A percentile compares a stretch with the other conserved stretches of the same genome.
These are phyloP conservation scores for Drosophila sp. DNA, from an alignment of 1,140 invertebrate genomes.

Conservation along the genomic window DNA sequence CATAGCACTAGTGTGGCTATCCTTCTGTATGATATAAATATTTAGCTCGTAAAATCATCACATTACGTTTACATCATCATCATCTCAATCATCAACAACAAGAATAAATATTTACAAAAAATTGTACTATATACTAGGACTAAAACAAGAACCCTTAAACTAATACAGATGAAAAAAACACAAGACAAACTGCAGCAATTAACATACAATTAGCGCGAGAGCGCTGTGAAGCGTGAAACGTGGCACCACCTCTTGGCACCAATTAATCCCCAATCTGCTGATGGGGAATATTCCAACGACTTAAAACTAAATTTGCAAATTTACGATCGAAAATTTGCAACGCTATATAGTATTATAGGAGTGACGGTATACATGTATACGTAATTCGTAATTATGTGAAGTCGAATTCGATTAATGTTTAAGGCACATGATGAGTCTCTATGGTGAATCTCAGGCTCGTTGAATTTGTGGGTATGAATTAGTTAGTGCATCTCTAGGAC, in stretches of 20 bases:
- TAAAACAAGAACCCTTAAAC: slow-evolving; percentile 47
- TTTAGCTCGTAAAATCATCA: slow-evolving; percentile 76
- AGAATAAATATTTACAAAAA: slow-evolving; percentile 80
- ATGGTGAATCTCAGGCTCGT: slow-evolving; percentile 73
- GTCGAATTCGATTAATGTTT: slow-evolving; percentile 71
- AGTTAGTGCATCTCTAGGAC: slow-evolving; percentile 84
- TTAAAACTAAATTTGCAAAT: slow-evolving; percentile 66
- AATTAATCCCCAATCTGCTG: slow-evolving; percentile 46
- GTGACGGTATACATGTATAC: slow-evolving; percentile 42
- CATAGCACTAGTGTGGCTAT: slow-evolving; percentile 7
- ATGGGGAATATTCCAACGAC: slow-evolving; percentile 60
- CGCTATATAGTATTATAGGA: slow-evolving; percentile 19
- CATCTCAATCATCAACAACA: slow-evolving; percentile 65
- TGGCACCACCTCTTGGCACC: slow-evolving; percentile 45
- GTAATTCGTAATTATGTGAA: slow-evolving; percentile 55
- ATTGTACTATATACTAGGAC: slow-evolving; percentile 56
- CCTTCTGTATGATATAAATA: slow-evolving; percentile 51
- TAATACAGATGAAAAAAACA: slow-evolving; percentile 56
- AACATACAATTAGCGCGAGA: slow-evolving; percentile 54
- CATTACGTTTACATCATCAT: slow-evolving; percentile 79
- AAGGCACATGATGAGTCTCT: slow-evolving; percentile 77
- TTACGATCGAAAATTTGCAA: slow-evolving; percentile 54
- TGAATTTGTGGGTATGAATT: slow-evolving; percentile 36
- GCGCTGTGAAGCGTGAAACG: slow-evolving; percentile 60
- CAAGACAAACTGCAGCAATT: slow-evolving; percentile 66